These are phyloP conservation scores for Heterocephalus glaber DNA, from an alignment of 2,113 vertebrate species.

Conservation along the genomic window DNA sequence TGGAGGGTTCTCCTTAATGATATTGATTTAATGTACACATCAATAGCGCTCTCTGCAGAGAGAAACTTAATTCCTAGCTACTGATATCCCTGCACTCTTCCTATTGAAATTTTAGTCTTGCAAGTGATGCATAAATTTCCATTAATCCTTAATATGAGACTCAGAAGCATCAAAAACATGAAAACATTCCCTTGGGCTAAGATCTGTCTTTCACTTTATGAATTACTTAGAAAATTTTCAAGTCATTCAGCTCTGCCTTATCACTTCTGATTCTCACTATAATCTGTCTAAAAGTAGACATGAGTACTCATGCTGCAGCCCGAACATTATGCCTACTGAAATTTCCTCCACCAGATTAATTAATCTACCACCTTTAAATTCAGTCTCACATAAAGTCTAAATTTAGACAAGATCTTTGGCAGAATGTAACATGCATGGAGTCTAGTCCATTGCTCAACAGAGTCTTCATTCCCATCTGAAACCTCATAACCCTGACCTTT, in stretches of 20 bases:
- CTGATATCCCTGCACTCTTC: not conserved
- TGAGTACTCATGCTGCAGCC: not conserved
- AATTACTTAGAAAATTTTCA: constrained; percentile 27
- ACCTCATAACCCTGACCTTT: not conserved
- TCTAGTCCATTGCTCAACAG: not conserved
- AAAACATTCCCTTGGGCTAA: constrained; percentile 1
- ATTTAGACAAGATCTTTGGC: not conserved
- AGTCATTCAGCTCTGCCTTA: not conserved
- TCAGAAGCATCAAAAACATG: not conserved
- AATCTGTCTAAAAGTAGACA: not conserved
- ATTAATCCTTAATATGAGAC: constrained; percentile 3
- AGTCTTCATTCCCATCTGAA: not conserved
- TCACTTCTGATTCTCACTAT: not conserved
- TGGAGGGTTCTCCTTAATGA: not conserved
- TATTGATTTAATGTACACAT: not conserved
- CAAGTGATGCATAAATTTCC: not conserved
- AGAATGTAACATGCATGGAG: not conserved
- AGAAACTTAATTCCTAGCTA: not conserved
- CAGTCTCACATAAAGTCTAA: not conserved
- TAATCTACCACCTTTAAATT: not conserved
- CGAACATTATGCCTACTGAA: not conserved
- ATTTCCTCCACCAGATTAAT: not conserved
- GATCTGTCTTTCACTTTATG: not conserved
- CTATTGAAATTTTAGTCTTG: not conserved
- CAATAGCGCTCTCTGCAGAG: not conserved